These are phyloP conservation scores for Drosophila mimetica DNA, from an alignment of 2,888 invertebrate species.

Conservation along the genomic window DNA sequence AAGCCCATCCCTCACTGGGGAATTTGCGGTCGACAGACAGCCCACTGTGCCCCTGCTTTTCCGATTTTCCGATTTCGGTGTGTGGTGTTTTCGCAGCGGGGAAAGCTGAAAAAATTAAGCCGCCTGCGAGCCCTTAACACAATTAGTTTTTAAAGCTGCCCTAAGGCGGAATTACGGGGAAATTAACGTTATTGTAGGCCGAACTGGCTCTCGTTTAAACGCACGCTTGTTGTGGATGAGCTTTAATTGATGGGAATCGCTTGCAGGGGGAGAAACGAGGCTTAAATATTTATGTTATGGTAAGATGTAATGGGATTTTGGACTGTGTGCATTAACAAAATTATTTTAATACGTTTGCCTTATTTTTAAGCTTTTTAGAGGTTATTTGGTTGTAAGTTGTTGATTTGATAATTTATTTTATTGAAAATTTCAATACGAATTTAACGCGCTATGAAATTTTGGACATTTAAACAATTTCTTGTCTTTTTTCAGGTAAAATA, in stretches of 20 bases:
- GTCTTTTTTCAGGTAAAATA: no score
- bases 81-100: conserved; percentile 11
- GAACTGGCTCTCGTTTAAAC: not conserved
- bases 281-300: not conserved
- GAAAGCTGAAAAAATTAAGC: conserved; percentile 27
- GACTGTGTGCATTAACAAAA: not conserved
- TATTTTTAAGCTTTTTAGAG: not conserved
- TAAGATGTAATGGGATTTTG: not conserved
- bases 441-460: no score
- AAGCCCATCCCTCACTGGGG: conserved; percentile 23
- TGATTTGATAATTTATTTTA: no score
- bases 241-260: conserved; percentile 2
- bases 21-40: conserved; percentile 31
- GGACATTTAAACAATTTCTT: no score
- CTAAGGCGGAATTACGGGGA: conserved; percentile 18
- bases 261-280: not conserved
- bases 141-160: conserved; percentile 41
- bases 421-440: no score
- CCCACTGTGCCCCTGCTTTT: conserved; percentile 23
- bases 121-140: conserved; percentile 43
- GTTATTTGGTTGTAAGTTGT: no score
- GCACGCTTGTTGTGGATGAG: not conserved
- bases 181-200: conserved; percentile 36
- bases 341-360: not conserved
- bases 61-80: conserved; percentile 8